phyloP scores from a whole-genome alignment of 2,888 invertebrate species.

The Orthosia cruda region DNA sequence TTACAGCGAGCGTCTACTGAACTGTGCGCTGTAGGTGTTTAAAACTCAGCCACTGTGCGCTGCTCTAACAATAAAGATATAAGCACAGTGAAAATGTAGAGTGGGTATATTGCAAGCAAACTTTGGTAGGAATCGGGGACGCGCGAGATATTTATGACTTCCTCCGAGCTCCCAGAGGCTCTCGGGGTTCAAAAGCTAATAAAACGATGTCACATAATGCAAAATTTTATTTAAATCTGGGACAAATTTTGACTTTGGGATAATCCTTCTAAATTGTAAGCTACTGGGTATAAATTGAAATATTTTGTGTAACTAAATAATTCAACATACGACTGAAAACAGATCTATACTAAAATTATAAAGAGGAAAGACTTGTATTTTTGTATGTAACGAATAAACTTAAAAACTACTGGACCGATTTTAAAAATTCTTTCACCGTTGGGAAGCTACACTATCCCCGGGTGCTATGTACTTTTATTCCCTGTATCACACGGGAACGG shows the following conservation, averaged over 20 bases:
- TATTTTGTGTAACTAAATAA: constrained; percentile 26
- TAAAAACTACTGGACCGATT: too few relatives aligned
- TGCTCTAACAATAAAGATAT: constrained; percentile 73
- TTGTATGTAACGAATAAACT: too few relatives aligned
- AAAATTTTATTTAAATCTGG: constrained; percentile 78
- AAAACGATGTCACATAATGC: constrained; percentile 85
- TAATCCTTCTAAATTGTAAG: constrained; percentile 61
- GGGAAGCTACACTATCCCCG: too few relatives aligned
- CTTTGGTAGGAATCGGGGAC: constrained; percentile 84
- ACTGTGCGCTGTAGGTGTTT: constrained; percentile 67
- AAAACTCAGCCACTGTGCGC: constrained; percentile 68
- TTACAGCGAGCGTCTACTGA: constrained; percentile 54
- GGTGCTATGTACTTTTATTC: too few relatives aligned
- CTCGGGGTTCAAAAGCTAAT: constrained; percentile 85
- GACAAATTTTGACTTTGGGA: constrained; percentile 71
- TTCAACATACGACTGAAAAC: neutral
- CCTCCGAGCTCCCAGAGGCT: constrained; percentile 81
- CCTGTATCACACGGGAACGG: too few relatives aligned
- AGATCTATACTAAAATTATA: neutral
- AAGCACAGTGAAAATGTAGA: constrained; percentile 72
- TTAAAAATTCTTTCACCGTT: too few relatives aligned
- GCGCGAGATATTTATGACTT: constrained; percentile 87
- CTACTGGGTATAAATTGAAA: constrained; percentile 37
- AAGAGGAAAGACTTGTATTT: too few relatives aligned
- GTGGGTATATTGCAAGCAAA: constrained; percentile 80